Conservation (phyloP, 2,888 invertebrate species). For the Griposia aprilina region DNA sequence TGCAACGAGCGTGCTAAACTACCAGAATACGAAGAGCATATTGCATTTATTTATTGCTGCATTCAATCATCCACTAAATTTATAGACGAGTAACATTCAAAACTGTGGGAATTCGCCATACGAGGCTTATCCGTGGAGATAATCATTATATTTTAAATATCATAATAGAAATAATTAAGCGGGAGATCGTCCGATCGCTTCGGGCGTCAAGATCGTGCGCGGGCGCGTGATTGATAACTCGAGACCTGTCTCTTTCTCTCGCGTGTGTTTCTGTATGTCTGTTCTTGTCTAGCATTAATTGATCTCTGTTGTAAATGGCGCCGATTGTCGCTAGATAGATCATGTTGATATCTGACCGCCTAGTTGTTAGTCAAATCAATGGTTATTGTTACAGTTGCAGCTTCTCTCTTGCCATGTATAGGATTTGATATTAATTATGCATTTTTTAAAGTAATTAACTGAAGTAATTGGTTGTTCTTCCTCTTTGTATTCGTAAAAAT, state of each 20-base stretch:
- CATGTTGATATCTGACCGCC: conserved; percentile 82
- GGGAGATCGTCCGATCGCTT: conserved; percentile 86
- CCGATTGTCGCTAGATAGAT: conserved; percentile 87
- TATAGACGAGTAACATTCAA: conserved; percentile 73
- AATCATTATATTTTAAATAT: conserved; percentile 89
- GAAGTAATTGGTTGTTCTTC: conserved; percentile 2
- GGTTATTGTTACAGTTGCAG: conserved; percentile 69
- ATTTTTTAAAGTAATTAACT: conserved; percentile 28
- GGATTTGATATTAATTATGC: conserved; percentile 37
- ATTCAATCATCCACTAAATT: conserved; percentile 70
- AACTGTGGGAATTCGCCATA: conserved; percentile 86
- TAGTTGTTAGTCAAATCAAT: conserved; percentile 84
- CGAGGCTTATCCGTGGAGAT: conserved; percentile 76
- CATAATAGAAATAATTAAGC: conserved; percentile 90
- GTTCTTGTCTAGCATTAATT: conserved; percentile 85
- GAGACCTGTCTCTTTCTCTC: conserved; percentile 74
- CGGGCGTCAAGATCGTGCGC: conserved; percentile 86
- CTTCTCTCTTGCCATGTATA: conserved; percentile 41
- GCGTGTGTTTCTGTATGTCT: conserved; percentile 57
- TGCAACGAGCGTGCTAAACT: background rate
- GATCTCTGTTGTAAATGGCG: conserved; percentile 87
- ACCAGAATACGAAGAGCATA: conserved; percentile 13
- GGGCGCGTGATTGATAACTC: conserved; percentile 89
- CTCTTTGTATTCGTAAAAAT: conserved; percentile 20
- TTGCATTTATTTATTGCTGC: conserved; percentile 64